Conservation (phyloP, 2,797 vertebrate species). For the Epinephelus malabaricus region DNA sequence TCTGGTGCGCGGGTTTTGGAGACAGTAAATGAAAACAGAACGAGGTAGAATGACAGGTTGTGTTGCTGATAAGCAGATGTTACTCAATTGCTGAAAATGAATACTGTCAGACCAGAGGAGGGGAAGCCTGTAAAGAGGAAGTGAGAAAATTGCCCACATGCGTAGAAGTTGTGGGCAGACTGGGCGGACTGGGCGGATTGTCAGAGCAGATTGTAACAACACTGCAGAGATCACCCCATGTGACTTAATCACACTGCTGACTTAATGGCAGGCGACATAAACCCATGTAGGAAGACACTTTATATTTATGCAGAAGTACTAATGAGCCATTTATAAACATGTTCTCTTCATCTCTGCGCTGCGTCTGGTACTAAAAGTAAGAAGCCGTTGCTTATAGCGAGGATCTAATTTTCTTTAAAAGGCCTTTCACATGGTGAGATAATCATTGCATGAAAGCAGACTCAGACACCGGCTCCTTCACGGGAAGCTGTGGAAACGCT, state of each 20-base stretch:
- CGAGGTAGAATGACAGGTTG: constrained; percentile 19
- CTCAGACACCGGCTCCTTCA: neutral
- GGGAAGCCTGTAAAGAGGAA: constrained; percentile 8
- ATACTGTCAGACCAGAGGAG: constrained; percentile 21
- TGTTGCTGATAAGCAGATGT: constrained; percentile 52
- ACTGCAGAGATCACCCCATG: constrained; percentile 40
- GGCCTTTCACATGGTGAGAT: constrained; percentile 20
- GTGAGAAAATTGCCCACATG: neutral
- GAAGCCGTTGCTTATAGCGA: constrained; percentile 27
- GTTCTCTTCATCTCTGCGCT: constrained; percentile 38
- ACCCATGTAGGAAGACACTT: constrained; percentile 57
- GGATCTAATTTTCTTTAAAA: constrained; percentile 34
- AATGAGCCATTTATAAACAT: constrained; percentile 72
- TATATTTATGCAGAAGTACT: constrained; percentile 57
- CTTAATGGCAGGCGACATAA: constrained; percentile 51
- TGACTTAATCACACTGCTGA: constrained; percentile 43
- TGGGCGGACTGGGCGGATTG: constrained; percentile 20
- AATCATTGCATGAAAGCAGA: constrained; percentile 38
- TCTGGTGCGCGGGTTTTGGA: constrained; percentile 13
- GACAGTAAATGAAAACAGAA: constrained; percentile 29
- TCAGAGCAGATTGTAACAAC: constrained; percentile 27
- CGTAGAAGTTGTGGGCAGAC: constrained; percentile 2
- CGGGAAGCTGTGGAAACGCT: constrained; percentile 14
- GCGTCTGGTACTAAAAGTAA: constrained; percentile 36
- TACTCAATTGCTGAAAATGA: constrained; percentile 32